A percentile compares a stretch with the other conserved stretches of the same genome.
Evolutionary conservation across 92 coral and sea anemone genomes (phyloP).

Genomic region (Porites divaricata): DNA sequence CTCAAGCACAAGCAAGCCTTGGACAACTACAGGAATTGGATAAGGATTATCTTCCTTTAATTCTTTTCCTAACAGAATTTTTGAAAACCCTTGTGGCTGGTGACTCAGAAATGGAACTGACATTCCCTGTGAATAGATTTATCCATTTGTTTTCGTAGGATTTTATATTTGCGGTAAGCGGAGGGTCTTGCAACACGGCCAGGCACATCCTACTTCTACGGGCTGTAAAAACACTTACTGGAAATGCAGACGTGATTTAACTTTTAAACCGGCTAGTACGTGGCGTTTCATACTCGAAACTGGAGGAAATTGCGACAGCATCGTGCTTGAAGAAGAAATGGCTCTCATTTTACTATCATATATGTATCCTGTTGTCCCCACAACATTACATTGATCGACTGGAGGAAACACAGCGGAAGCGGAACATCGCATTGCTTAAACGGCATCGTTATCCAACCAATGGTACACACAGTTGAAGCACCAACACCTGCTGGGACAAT

Average conservation of each 20-base stretch:
- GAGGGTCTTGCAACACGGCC: slow-evolving; percentile 50
- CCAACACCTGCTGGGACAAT: slow-evolving; percentile 36
- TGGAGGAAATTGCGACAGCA: slow-evolving; percentile 75
- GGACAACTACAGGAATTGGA: slow-evolving; percentile 37
- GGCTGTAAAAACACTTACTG: slow-evolving; percentile 58
- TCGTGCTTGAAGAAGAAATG: slow-evolving; percentile 65
- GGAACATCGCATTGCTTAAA: slow-evolving; percentile 61
- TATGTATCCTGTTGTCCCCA: slow-evolving; percentile 49
- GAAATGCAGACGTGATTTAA: slow-evolving; percentile 52
- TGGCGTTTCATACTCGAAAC: slow-evolving; percentile 58
- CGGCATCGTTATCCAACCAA: slow-evolving; percentile 52
- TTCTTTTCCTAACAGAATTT: slow-evolving; percentile 11
- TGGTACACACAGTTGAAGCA: slow-evolving; percentile 48
- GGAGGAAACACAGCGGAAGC: slow-evolving; percentile 60
- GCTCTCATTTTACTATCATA: slow-evolving; percentile 42
- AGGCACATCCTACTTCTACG: slow-evolving; percentile 63
- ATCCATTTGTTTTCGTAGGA: slow-evolving; percentile 51
- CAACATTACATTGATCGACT: slow-evolving; percentile 65
- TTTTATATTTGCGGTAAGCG: slow-evolving; percentile 51
- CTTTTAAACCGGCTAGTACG: slow-evolving; percentile 63
- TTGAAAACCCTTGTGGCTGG: slow-evolving; percentile 28
- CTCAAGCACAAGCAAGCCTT: slow-evolving; percentile 24
- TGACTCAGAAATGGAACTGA: slow-evolving; percentile 5
- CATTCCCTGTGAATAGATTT: slow-evolving; percentile 42
- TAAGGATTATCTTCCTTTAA: slow-evolving; percentile 33